Percentiles rank a stretch among this genome's conserved stretches.
Evolutionary conservation across 2,888 invertebrate genomes (phyloP).

Genomic region (Chrysotoxum bicinctum): DNA sequence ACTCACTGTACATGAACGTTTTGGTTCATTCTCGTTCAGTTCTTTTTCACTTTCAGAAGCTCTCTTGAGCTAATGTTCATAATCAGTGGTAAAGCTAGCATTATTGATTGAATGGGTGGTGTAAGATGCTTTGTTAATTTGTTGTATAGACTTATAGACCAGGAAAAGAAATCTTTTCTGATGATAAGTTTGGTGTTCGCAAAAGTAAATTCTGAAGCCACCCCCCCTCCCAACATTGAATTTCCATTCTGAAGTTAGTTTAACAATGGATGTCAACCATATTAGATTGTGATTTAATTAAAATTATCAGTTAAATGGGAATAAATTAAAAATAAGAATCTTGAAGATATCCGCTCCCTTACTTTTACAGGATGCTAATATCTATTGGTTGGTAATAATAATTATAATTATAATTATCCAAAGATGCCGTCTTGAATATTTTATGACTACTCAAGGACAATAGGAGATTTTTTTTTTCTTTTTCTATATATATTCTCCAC

Average conservation of each 20-base stretch:
- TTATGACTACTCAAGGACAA: constrained; percentile 4
- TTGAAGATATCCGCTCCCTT: neutral
- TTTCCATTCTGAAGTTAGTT: constrained; percentile 14
- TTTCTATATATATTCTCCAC: neutral
- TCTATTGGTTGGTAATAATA: too few species aligned
- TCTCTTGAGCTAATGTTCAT: neutral
- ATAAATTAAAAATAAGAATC: constrained; percentile 41
- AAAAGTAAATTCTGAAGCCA: neutral
- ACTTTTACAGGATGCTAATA: too few species aligned
- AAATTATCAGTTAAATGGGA: constrained; percentile 5
- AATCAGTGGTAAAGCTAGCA: neutral
- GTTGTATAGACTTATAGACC: neutral
- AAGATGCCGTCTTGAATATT: constrained; percentile 30
- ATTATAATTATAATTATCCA: constrained; percentile 57
- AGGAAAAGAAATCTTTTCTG: neutral
- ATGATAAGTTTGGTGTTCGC: neutral
- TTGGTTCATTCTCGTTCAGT: neutral
- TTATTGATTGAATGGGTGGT: neutral
- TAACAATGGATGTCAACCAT: constrained; percentile 13
- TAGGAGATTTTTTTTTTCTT: neutral
- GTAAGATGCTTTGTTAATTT: neutral
- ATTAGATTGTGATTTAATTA: constrained; percentile 44
- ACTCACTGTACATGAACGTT: neutral
- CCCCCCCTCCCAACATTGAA: neutral
- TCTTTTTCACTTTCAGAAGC: neutral